Percentiles rank a stretch among this genome's conserved stretches.
Evolutionary conservation across 2,113 vertebrate genomes (phyloP).

Genomic region (Sylvia atricapilla): DNA sequence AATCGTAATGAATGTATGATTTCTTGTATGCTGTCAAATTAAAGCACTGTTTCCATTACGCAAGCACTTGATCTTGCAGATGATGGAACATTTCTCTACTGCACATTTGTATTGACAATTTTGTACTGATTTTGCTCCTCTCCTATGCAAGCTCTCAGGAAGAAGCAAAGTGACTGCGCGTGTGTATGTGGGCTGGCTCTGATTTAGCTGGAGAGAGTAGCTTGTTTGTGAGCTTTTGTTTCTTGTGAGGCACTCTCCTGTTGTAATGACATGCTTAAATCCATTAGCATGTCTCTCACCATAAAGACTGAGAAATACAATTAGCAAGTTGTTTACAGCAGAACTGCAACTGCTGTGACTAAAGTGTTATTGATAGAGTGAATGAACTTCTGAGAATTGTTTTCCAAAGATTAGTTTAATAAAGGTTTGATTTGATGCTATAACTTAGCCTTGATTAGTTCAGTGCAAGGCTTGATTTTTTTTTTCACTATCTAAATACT

Average conservation of each 20-base stretch:
- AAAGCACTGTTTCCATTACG: not conserved
- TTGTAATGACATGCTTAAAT: not conserved
- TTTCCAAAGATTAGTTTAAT: constrained; percentile 13
- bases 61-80: not conserved
- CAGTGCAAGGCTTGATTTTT: not conserved
- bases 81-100: not conserved
- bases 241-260: not conserved
- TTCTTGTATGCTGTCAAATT: not conserved
- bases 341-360: not conserved
- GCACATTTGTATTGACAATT: not conserved
- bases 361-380: not conserved
- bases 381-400: not conserved
- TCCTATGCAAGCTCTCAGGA: not conserved
- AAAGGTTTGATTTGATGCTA: not conserved
- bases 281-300: not conserved
- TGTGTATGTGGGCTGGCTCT: not conserved
- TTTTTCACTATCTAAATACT: not conserved
- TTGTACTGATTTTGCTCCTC: not conserved
- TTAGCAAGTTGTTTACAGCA: constrained; percentile 31
- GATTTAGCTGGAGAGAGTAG: not conserved
- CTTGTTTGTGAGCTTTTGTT: not conserved
- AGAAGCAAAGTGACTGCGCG: not conserved
- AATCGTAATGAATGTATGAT: not conserved
- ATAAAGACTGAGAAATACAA: constrained; percentile 1
- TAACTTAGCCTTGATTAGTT: constrained; percentile 17